phyloP scores from a whole-genome alignment of 2,113 vertebrate genomes.

The Oenanthe melanoleuca region DNA sequence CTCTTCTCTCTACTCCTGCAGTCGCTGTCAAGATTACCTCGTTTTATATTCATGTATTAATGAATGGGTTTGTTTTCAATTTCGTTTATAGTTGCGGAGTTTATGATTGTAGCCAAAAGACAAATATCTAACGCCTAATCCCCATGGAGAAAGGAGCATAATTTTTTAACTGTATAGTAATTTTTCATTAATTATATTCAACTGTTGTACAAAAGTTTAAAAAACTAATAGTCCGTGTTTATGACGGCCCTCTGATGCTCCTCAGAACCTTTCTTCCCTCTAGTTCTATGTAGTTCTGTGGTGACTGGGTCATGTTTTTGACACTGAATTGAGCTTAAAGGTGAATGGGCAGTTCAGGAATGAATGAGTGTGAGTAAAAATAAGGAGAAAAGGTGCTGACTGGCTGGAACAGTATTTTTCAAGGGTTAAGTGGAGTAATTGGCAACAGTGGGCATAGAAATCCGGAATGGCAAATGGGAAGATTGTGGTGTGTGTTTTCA shows the following conservation, averaged over 20 bases:
- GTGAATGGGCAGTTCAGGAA: not conserved
- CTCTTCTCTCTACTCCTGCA: not conserved
- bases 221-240: not conserved
- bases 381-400: not conserved
- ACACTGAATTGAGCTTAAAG: not conserved
- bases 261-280: fast-evolving
- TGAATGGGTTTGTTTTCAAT: not conserved
- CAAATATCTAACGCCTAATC: not conserved
- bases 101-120: not conserved
- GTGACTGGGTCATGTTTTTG: not conserved
- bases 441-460: not conserved
- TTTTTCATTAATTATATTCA: not conserved
- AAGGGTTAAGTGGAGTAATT: not conserved
- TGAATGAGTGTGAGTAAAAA: not conserved
- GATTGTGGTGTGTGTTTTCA: not conserved
- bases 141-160: not conserved
- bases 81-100: not conserved
- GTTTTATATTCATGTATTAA: fast-evolving
- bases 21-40: not conserved
- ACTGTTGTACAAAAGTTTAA: not conserved
- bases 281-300: not conserved
- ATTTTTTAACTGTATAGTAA: fast-evolving
- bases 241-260: not conserved
- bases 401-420: not conserved
- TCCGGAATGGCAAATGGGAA: not conserved